Conservation (phyloP, 1,140 invertebrate genomes). For the Drosophila serrata region DNA sequence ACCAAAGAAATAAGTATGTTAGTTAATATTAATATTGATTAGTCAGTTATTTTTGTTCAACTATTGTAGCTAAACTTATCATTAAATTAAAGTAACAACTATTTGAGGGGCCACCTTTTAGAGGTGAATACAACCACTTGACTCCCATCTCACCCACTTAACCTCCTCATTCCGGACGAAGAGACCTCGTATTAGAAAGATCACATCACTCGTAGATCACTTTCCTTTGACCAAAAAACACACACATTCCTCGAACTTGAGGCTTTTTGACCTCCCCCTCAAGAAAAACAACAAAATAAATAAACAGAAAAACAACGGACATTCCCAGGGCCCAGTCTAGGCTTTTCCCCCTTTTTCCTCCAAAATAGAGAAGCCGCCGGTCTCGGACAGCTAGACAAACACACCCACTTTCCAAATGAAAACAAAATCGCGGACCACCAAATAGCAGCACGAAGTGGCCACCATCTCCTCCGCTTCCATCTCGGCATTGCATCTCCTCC, state of each 20-base stretch:
- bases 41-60: not conserved
- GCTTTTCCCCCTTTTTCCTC: not conserved
- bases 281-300: not conserved
- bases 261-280: conserved; percentile 3
- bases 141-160: conserved; percentile 5
- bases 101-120: not conserved
- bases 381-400: conserved; percentile 41
- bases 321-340: conserved; percentile 6
- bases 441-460: conserved; percentile 71
- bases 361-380: too few relatives aligned
- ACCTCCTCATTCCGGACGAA: not conserved
- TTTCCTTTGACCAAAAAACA: conserved; percentile 1
- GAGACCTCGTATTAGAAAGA: conserved; percentile 7
- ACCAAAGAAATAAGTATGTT: not conserved
- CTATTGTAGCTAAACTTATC: not conserved
- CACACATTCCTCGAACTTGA: conserved; percentile 12
- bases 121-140: conserved; percentile 7
- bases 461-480: conserved; percentile 30
- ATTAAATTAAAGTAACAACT: not conserved
- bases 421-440: conserved; percentile 75
- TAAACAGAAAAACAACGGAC: not conserved
- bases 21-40: not conserved
- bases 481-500: conserved; percentile 5
- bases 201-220: conserved; percentile 20
- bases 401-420: conserved; percentile 76